These are phyloP conservation scores for Hyppa rectilinea DNA, from an alignment of 2,888 invertebrate genomes.

Conservation along the genomic window DNA sequence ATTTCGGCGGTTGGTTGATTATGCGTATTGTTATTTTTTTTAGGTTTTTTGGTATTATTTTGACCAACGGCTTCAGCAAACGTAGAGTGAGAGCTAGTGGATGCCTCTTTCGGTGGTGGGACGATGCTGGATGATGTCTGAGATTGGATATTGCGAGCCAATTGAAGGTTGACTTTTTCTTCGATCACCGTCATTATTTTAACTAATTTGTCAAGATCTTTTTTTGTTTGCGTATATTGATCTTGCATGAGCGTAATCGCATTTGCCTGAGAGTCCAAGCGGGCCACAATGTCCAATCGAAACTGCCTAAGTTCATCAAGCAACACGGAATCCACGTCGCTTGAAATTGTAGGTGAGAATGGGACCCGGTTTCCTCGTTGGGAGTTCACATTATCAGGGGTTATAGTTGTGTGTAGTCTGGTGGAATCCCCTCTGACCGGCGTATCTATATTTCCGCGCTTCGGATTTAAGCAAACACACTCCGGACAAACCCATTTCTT, in stretches of 20 bases:
- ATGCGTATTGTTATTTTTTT: no score
- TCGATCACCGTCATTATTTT: slow-evolving; percentile 22
- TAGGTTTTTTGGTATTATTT: neutral
- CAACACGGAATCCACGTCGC: slow-evolving; percentile 7
- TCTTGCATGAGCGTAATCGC: slow-evolving; percentile 10
- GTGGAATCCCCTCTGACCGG: no score
- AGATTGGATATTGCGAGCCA: neutral
- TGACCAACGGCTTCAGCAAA: neutral
- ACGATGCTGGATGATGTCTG: neutral
- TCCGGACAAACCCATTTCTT: slow-evolving; percentile 23
- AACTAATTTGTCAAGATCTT: slow-evolving; percentile 17
- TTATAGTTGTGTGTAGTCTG: neutral
- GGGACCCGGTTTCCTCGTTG: neutral
- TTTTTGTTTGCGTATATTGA: slow-evolving; percentile 19
- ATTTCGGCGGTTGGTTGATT: neutral
- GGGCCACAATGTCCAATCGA: slow-evolving; percentile 14
- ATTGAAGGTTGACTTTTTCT: slow-evolving; percentile 17
- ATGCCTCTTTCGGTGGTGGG: neutral
- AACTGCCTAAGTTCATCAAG: slow-evolving; percentile 26
- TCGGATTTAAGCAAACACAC: slow-evolving; percentile 21
- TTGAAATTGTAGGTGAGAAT: neutral
- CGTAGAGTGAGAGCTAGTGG: neutral
- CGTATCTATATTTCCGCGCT: slow-evolving; percentile 11
- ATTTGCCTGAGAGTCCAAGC: slow-evolving; percentile 16
- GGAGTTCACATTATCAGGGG: slow-evolving; percentile 22